Conservation (phyloP, 2,113 vertebrate genomes). For the Zosterops lateralis region DNA sequence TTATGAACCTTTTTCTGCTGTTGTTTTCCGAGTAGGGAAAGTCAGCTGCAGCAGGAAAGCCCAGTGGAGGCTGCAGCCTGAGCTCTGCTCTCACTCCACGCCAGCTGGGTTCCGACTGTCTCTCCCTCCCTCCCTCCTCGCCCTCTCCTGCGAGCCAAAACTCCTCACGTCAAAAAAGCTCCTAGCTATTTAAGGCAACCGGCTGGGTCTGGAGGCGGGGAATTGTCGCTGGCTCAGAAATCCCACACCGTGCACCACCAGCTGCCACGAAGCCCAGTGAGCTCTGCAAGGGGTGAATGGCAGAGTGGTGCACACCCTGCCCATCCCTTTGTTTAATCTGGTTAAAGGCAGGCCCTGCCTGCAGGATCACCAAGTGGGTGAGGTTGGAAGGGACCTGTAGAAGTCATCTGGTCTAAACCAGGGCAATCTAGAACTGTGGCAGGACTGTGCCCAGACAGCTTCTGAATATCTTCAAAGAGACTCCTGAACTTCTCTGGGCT, state of each 20-base stretch:
- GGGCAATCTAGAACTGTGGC: neutral
- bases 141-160: neutral
- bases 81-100: neutral
- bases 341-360: neutral
- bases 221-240: neutral
- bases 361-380: neutral
- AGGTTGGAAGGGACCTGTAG: neutral
- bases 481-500: neutral
- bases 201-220: neutral
- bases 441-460: neutral
- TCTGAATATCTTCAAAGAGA: neutral
- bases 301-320: neutral
- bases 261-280: neutral
- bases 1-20: neutral
- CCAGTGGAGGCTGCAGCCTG: neutral
- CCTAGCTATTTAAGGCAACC: conserved; percentile 37
- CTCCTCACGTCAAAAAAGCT: neutral
- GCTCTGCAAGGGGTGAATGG: neutral
- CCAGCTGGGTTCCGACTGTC: conserved; percentile 21
- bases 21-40: neutral
- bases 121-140: neutral
- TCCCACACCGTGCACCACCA: neutral
- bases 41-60: conserved; percentile 47
- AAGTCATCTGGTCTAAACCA: neutral
- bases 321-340: neutral